Conservation (phyloP, 2,797 vertebrate genomes). For the Tenualosa ilisha region DNA sequence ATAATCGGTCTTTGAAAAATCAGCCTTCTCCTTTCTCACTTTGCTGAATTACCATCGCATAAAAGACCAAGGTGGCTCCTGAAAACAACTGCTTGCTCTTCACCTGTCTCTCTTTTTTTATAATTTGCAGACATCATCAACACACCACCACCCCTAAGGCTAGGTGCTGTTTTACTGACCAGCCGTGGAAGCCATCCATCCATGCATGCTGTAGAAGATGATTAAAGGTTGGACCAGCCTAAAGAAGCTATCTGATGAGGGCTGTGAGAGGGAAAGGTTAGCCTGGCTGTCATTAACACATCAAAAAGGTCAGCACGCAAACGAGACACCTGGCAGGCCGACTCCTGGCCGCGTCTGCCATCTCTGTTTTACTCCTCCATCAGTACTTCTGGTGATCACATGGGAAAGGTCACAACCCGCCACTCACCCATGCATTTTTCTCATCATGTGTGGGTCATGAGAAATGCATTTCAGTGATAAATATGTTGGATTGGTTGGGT, state of each 20-base stretch:
- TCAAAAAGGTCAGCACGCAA: not conserved
- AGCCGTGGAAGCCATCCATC: not conserved
- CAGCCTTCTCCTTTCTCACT: too few relatives aligned
- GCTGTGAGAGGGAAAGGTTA: not conserved
- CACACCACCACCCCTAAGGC: too few relatives aligned
- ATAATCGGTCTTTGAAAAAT: too few relatives aligned
- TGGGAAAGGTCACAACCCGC: not conserved
- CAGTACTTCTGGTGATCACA: not conserved
- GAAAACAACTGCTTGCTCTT: not conserved
- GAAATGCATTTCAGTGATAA: too few relatives aligned
- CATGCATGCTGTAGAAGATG: not conserved
- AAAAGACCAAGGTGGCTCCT: too few relatives aligned
- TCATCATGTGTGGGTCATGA: too few relatives aligned
- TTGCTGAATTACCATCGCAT: too few relatives aligned
- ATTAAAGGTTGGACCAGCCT: not conserved
- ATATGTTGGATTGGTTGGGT: too few relatives aligned
- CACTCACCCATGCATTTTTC: not conserved
- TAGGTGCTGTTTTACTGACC: not conserved
- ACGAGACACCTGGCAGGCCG: not conserved
- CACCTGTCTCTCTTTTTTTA: not conserved
- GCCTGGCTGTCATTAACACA: conserved; percentile 1
- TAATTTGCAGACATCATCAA: not conserved
- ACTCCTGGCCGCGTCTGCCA: not conserved
- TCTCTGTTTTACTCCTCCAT: not conserved
- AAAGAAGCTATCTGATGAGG: not conserved